These are phyloP conservation scores for Polypterus bichir DNA, from an alignment of 2,113 vertebrate genomes.

Conservation along the genomic window DNA sequence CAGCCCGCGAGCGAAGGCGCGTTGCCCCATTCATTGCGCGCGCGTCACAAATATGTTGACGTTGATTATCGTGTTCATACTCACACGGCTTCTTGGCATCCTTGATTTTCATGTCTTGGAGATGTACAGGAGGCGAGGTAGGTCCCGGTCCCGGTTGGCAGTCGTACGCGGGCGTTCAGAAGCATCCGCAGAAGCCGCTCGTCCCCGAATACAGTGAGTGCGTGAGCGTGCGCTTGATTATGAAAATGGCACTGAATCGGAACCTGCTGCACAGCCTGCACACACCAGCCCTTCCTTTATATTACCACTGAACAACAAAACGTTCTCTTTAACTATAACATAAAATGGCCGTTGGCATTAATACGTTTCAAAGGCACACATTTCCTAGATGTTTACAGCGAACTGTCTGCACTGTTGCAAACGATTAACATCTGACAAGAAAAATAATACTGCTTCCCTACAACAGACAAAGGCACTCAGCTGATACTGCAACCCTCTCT, in stretches of 20 bases:
- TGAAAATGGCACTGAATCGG: too few relatives aligned
- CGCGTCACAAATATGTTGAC: too few relatives aligned
- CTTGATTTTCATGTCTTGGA: slow-evolving; percentile 61
- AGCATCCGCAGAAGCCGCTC: too few relatives aligned
- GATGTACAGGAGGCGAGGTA: not conserved
- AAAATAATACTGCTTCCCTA: not conserved
- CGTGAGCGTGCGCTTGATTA: not conserved
- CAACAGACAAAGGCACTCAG: slow-evolving; percentile 3
- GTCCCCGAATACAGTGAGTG: not conserved
- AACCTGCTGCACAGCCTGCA: too few relatives aligned
- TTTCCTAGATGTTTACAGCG: not conserved
- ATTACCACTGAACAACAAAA: not conserved
- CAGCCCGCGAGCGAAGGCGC: too few relatives aligned
- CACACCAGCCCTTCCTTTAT: not conserved
- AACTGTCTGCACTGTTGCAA: not conserved
- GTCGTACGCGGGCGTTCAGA: too few relatives aligned
- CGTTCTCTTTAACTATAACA: not conserved
- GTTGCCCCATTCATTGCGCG: too few relatives aligned
- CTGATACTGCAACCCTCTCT: slow-evolving; percentile 3
- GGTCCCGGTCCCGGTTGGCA: too few relatives aligned
- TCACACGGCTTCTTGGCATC: slow-evolving; percentile 70
- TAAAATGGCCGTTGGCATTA: not conserved
- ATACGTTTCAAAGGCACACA: not conserved
- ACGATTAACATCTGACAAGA: not conserved
- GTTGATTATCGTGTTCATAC: slow-evolving; percentile 11